Percentiles rank a stretch among this genome's conserved stretches.
Evolutionary conservation across 2,888 invertebrate genomes (phyloP).

Genomic region (Athripsodes cinereus): DNA sequence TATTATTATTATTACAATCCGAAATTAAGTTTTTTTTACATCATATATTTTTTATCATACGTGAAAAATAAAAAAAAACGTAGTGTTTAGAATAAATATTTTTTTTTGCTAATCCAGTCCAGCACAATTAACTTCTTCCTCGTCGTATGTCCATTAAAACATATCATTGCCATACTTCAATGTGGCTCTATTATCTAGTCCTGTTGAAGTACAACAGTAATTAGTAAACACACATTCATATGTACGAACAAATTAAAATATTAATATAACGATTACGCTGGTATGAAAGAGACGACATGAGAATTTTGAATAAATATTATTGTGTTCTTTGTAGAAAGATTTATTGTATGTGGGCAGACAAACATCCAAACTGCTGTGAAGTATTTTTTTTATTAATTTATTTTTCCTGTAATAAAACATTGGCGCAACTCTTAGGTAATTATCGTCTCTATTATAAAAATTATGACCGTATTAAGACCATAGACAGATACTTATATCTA

Average conservation of each 20-base stretch:
- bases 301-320: conserved; percentile 20
- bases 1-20: too few relatives aligned
- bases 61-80: too few relatives aligned
- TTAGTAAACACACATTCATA: neutral
- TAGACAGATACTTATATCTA: too few relatives aligned
- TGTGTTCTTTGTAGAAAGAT: conserved; percentile 14
- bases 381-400: conserved; percentile 2
- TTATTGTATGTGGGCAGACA: conserved; percentile 5
- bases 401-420: neutral
- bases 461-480: too few relatives aligned
- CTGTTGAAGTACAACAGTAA: neutral
- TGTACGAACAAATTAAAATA: neutral
- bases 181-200: too few relatives aligned
- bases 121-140: too few relatives aligned
- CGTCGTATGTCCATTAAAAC: too few relatives aligned
- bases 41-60: too few relatives aligned
- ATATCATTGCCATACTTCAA: too few relatives aligned
- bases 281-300: conserved; percentile 9
- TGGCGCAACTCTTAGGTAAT: neutral
- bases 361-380: neutral
- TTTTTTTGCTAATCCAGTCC: too few relatives aligned
- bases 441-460: neutral
- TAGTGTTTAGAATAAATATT: too few relatives aligned
- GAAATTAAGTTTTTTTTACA: too few relatives aligned
- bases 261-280: neutral